Evolutionary conservation across 2,888 invertebrate species (phyloP), one percentile per base, ranked within the genome.

Genomic region (Neelides folsomi): DNA sequence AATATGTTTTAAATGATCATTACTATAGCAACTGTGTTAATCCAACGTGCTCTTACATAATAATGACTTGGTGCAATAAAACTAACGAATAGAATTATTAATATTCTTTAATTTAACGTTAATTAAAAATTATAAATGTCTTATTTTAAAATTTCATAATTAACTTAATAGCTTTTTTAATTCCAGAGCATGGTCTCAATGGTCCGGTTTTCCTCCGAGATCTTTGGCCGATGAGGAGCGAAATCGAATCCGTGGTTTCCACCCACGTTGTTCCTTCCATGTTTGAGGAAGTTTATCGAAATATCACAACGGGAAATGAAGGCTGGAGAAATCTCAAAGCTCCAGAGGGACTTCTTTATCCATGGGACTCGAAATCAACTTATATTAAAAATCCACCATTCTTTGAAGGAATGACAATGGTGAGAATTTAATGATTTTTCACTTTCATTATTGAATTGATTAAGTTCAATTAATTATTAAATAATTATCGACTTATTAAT

Each of bases 371-470:
- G 0, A 74, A 75, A 51, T 95, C 94, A 0, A 97, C 97, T 0
- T 98, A 97, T 70, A 95, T 98, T 63, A 93, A 94, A 72, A 80
- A 76, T 59, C 97, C 97, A 0, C 97, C 97, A 1, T 98, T 94
- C 77, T 97, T 97, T 71, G 84, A 88, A 41, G 77, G 76, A 40
- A 86, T 93, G 82, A 76, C 78, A 38, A 76, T 72, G 73, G 83
- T 82, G 67, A 66, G 66, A 7, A 27, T 27, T 27, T n/a, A n/a
- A n/a, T n/a, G n/a, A n/a, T n/a, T 7, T 27, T 27, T 3, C 27
- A 27, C 27, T 5, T 27, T 27, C 7, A 5, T 27, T 7, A 27
- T 27, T 7, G 7, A 27, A 5, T 27, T 5, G 3, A 27, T 43
- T 49, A 57, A 48, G 47, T 49, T 52, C 49, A 67, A 79, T 77